phyloP scores from a whole-genome alignment of 92 coral and sea anemone genomes.

The Galaxea fascicularis region DNA sequence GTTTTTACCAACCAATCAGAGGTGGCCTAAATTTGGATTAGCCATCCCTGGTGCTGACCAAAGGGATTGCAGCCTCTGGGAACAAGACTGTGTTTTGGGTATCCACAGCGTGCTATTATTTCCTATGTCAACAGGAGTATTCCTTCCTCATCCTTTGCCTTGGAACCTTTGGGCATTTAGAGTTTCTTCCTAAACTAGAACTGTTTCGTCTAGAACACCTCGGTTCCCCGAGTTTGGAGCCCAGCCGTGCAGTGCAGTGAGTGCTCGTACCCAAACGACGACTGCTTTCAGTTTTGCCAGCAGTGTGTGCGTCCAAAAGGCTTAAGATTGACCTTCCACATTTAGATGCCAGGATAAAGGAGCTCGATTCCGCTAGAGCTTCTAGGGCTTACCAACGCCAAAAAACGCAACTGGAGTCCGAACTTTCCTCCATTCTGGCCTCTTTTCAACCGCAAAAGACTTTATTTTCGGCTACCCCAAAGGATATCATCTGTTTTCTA shows the following conservation, averaged over 20 bases:
- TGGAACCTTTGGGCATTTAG: constrained; percentile 59
- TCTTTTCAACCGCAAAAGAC: constrained; percentile 36
- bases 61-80: no score
- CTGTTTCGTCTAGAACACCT: constrained; percentile 12
- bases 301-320: constrained; percentile 34
- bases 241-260: constrained; percentile 43
- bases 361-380: constrained; percentile 48
- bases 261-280: constrained; percentile 58
- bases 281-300: constrained; percentile 57
- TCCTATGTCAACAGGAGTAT: constrained; percentile 34
- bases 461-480: constrained; percentile 35
- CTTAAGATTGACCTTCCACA: constrained; percentile 37
- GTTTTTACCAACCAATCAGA: no score
- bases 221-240: constrained; percentile 56
- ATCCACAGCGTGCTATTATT: constrained; percentile 35
- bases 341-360: constrained; percentile 46
- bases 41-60: no score
- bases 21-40: no score
- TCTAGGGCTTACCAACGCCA: constrained; percentile 41
- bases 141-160: constrained; percentile 22
- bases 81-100: no score
- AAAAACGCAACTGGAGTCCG: constrained; percentile 59
- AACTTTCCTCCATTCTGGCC: constrained; percentile 33
- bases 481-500: constrained; percentile 56
- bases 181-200: constrained; percentile 13